phyloP scores from a whole-genome alignment of 2,888 invertebrate genomes.

The Scaptomyza caliginosa region DNA sequence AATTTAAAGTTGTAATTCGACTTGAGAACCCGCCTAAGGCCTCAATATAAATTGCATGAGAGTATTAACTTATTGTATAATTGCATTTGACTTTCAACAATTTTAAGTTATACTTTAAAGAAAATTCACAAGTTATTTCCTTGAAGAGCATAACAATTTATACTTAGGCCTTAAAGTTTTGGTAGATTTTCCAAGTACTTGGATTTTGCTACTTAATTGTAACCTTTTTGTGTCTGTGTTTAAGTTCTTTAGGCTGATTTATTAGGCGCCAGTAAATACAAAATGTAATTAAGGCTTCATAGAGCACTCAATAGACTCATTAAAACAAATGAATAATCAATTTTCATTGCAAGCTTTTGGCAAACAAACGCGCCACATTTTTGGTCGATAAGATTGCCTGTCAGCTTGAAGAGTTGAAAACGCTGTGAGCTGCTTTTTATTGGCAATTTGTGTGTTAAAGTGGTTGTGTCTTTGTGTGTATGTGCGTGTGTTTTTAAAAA shows the following conservation, averaged over 20 bases:
- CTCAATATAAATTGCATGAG: conserved; percentile 23
- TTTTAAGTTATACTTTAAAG: too few relatives aligned
- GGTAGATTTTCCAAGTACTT: neutral
- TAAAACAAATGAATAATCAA: conserved; percentile 21
- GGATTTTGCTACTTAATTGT: neutral
- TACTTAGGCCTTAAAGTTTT: neutral
- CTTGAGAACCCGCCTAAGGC: conserved; percentile 34
- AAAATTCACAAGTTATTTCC: too few relatives aligned
- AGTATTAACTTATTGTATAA: conserved; percentile 26
- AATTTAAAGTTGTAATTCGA: conserved; percentile 65
- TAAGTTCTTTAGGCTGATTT: neutral
- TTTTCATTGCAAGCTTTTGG: conserved; percentile 20
- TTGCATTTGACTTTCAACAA: conserved; percentile 20
- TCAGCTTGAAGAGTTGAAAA: conserved; percentile 18
- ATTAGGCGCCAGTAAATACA: neutral
- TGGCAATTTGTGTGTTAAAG: conserved; percentile 43
- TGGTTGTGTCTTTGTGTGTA: conserved; percentile 6
- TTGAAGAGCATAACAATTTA: neutral
- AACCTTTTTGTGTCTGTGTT: too few relatives aligned
- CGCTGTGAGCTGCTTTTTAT: conserved; percentile 46
- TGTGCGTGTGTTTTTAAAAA: conserved; percentile 27
- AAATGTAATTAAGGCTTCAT: neutral
- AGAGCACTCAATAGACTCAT: neutral
- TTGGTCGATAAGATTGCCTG: conserved; percentile 29
- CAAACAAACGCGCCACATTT: conserved; percentile 18